These are phyloP conservation scores for Anarhynchus alexandrinus DNA, from an alignment of 2,113 vertebrate species.

Conservation along the genomic window DNA sequence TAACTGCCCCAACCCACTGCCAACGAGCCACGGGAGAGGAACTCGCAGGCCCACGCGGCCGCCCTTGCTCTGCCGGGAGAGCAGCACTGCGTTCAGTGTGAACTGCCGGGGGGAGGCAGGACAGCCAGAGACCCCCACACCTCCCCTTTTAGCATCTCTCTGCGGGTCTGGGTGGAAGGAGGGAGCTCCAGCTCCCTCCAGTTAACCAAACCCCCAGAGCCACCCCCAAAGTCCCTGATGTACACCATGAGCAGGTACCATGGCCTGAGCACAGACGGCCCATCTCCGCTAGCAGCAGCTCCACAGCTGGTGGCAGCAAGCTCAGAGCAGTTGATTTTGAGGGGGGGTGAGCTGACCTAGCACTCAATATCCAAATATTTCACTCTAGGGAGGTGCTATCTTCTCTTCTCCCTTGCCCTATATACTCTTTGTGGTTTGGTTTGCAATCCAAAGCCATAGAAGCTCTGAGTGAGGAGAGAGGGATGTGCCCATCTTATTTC, in stretches of 20 bases:
- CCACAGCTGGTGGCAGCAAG: background rate
- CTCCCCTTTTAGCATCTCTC: background rate
- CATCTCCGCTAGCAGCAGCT: background rate
- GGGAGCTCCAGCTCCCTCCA: background rate
- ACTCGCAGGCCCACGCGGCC: rapidly evolving
- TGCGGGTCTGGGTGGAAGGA: background rate
- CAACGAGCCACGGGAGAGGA: rapidly evolving
- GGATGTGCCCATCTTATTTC: background rate
- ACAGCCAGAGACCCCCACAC: background rate
- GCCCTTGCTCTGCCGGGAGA: too few relatives aligned
- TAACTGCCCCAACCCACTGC: rapidly evolving
- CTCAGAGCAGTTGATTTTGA: background rate
- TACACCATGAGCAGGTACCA: rapidly evolving
- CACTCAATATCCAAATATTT: background rate
- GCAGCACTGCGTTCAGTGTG: background rate
- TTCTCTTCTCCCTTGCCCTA: background rate
- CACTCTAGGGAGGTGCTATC: background rate
- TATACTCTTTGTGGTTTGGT: background rate
- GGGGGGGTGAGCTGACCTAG: background rate
- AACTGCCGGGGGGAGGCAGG: background rate
- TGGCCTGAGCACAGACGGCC: background rate
- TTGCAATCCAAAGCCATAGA: background rate
- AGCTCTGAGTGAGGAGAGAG: background rate
- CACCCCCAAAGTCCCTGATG: background rate
- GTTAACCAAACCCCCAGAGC: background rate